Percentiles rank a stretch among this genome's conserved stretches.
Evolutionary conservation across 2,113 vertebrate genomes (phyloP).

Genomic region (Triplophysa rosa): DNA sequence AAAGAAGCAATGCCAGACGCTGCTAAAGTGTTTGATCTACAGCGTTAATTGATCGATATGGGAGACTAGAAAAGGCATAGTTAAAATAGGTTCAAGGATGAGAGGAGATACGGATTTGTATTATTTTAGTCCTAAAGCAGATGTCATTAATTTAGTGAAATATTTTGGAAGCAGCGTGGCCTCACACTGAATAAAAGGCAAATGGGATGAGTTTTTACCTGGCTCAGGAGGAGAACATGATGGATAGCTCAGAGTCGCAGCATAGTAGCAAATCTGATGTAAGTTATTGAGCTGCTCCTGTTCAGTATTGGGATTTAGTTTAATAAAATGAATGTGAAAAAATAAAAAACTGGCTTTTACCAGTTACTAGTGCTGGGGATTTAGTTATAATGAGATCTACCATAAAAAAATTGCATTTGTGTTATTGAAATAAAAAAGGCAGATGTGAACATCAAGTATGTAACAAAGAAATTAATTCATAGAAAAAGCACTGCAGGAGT

Average conservation of each 20-base stretch:
- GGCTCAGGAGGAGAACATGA: not conserved
- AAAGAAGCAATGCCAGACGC: conserved; percentile 47
- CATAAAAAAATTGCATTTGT: conserved; percentile 3
- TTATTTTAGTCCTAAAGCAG: conserved; percentile 5
- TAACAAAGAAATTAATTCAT: not conserved
- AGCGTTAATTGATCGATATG: conserved; percentile 40
- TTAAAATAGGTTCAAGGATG: conserved; percentile 14
- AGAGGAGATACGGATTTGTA: not conserved
- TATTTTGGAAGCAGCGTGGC: not conserved
- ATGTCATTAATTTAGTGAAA: not conserved
- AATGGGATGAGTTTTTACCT: not conserved
- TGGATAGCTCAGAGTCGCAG: not conserved
- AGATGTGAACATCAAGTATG: not conserved
- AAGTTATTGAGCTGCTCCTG: conserved; percentile 28
- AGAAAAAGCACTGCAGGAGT: not conserved
- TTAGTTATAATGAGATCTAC: conserved; percentile 25
- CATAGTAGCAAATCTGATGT: not conserved
- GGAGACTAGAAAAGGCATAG: not conserved
- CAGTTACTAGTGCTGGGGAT: conserved; percentile 6
- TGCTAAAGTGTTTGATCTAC: conserved; percentile 41
- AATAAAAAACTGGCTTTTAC: not conserved
- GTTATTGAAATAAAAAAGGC: conserved; percentile 25
- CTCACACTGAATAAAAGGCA: conserved; percentile 5
- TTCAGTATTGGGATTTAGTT: conserved; percentile 31
- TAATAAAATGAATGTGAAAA: conserved; percentile 11